Evolutionary conservation across 2,888 invertebrate genomes (phyloP).

Genomic region (Aricia artaxerxes): DNA sequence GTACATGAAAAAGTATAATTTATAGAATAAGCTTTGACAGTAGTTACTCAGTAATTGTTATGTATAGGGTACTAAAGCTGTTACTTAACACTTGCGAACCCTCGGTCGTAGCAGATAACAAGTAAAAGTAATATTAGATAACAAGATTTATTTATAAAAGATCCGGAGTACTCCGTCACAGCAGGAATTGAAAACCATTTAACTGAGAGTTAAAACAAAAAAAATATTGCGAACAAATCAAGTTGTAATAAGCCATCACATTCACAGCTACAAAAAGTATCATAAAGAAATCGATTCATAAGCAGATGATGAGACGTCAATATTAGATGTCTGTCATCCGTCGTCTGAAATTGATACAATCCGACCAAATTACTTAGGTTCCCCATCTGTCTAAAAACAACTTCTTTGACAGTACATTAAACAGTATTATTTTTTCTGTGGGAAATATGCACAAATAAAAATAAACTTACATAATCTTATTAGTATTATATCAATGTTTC

Average conservation of each 20-base stretch:
- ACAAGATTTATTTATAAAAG: neutral
- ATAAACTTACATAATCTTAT: too few relatives aligned
- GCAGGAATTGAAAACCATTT: neutral
- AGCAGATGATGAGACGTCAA: too few relatives aligned
- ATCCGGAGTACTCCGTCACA: neutral
- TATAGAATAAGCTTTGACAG: slow-evolving; percentile 1
- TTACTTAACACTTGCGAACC: slow-evolving; percentile 14
- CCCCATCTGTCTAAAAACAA: too few relatives aligned
- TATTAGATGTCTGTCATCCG: too few relatives aligned
- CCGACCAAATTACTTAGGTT: too few relatives aligned
- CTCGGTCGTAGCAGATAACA: neutral
- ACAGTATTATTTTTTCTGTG: too few relatives aligned
- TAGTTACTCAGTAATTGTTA: neutral
- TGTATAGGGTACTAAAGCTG: neutral
- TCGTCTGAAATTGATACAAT: too few relatives aligned
- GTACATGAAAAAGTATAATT: neutral
- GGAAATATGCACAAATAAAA: too few relatives aligned
- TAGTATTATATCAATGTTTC: neutral
- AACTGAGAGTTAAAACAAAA: neutral
- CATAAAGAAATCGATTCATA: too few relatives aligned
- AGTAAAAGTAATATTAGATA: slow-evolving; percentile 25
- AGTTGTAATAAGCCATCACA: neutral
- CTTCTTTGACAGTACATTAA: too few relatives aligned
- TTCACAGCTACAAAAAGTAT: too few relatives aligned
- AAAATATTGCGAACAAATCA: neutral